Evolutionary conservation across 2,797 vertebrate genomes (phyloP).

Genomic region (Coregonus sp.): DNA sequence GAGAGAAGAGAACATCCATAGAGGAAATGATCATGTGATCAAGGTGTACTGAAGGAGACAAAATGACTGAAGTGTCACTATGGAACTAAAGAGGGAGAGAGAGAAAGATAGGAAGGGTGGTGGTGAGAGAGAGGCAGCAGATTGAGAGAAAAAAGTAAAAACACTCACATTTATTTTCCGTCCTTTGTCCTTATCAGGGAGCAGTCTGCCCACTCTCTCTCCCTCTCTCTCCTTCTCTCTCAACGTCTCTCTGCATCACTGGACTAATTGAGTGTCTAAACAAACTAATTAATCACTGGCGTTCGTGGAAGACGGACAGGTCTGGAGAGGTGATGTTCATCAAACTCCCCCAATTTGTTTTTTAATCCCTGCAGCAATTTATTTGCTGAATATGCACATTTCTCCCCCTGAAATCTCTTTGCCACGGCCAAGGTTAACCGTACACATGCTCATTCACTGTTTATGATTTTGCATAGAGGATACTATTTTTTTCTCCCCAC

Average conservation of each 20-base stretch:
- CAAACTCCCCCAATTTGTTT: constrained; percentile 86
- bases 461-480: constrained; percentile 98
- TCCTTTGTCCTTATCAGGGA: constrained; percentile 1
- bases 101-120: background rate
- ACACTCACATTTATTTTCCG: constrained; percentile 47
- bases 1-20: background rate
- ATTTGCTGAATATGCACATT: constrained; percentile 91
- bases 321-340: constrained; percentile 95
- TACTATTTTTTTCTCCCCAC: constrained; percentile 58
- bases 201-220: constrained; percentile 9
- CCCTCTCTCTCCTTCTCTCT: constrained; percentile 40
- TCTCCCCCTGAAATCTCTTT: constrained; percentile 81
- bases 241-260: constrained; percentile 82
- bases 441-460: constrained; percentile 98
- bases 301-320: constrained; percentile 90
- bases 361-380: constrained; percentile 88
- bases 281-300: constrained; percentile 97
- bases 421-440: constrained; percentile 93
- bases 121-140: background rate
- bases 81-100: background rate
- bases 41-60: background rate
- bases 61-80: constrained; percentile 11
- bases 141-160: constrained; percentile 6
- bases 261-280: constrained; percentile 97
- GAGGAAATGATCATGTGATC: background rate